Percentiles rank a stretch among this genome's conserved stretches.
These are phyloP conservation scores for Cheilosia vulpina DNA, from an alignment of 2,888 invertebrate species.

Conservation along the genomic window DNA sequence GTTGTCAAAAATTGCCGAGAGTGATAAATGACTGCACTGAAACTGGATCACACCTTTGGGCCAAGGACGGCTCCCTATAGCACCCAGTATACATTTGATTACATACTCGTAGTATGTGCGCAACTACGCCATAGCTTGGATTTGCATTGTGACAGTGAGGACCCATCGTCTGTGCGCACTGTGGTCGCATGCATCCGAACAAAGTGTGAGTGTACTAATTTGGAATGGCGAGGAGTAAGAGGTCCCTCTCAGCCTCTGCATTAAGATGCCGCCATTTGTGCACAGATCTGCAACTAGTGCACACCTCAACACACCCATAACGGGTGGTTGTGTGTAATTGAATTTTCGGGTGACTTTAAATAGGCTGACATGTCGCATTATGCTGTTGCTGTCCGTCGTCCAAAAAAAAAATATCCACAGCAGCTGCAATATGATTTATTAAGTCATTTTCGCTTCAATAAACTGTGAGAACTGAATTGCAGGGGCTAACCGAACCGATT, in stretches of 20 bases:
- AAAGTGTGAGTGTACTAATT: slow-evolving; percentile 36
- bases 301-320: no score
- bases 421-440: slow-evolving; percentile 36
- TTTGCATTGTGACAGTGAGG: not conserved
- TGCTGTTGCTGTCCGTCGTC: not conserved
- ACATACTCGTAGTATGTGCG: slow-evolving; percentile 5
- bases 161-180: not conserved
- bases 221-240: slow-evolving; percentile 24
- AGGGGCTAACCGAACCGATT: not conserved
- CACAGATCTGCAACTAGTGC: no score
- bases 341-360: slow-evolving; percentile 21
- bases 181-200: slow-evolving; percentile 40
- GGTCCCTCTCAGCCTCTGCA: not conserved
- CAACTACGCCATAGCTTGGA: slow-evolving; percentile 1
- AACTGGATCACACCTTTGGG: slow-evolving; percentile 1
- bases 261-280: no score
- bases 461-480: not conserved
- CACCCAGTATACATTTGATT: slow-evolving; percentile 20
- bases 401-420: slow-evolving; percentile 20
- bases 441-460: not conserved
- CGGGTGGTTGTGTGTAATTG: not conserved
- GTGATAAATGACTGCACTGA: slow-evolving; percentile 42
- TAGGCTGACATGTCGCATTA: slow-evolving; percentile 14
- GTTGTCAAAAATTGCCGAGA: slow-evolving; percentile 38
- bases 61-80: not conserved